Evolutionary conservation across 2,888 invertebrate species (phyloP), one percentile per base, ranked within the genome.

Genomic region (Drosophila kambysellisi): DNA sequence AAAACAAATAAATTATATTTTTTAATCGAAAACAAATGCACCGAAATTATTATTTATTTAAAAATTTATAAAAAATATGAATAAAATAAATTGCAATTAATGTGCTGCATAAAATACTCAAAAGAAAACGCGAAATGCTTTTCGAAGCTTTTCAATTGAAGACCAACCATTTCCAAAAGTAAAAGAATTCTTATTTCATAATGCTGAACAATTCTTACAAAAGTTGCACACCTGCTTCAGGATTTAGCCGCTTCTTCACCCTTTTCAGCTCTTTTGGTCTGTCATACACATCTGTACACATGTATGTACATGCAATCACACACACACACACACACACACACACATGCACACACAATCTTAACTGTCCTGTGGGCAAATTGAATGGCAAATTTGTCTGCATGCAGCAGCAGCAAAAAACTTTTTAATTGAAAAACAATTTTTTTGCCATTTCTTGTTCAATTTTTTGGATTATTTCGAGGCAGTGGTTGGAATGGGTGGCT

Each of bases 391-490:
- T 87, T 81, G 81, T 88, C 87, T 86, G 86, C 76, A 82, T 74
- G 81, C 85, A 87, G 76, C 67, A 87, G 76, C 67, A 74, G 67
- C 60, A 76, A 84, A 76, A 79, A 88, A 86, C 75, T 86, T 87
- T 88, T 87, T 87, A 87, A 87, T 87, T 87, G 87, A 87, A 87
- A 87, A 87, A 81, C 82, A 82, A 81, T 76, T 82, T 87, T 81
- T 74, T 64, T 66, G 63, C 74, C 62, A 74, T 78, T 77, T 73
- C 72, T 75, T 81, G 76, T 70, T 70, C 60, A 67, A 70, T 81
- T 68, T 76, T 78, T 76, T 50, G 52, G 53, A 66, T 69, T 71
- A 63, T 60, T 70, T 69, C 66, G 56, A 58, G 43, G 52, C 35
- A 48, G 30, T 29, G 32, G 32, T 17, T 29, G 53, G 12, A 20